Conservation (phyloP, 2,797 vertebrate species). For the Tauraco hartlaubi region DNA sequence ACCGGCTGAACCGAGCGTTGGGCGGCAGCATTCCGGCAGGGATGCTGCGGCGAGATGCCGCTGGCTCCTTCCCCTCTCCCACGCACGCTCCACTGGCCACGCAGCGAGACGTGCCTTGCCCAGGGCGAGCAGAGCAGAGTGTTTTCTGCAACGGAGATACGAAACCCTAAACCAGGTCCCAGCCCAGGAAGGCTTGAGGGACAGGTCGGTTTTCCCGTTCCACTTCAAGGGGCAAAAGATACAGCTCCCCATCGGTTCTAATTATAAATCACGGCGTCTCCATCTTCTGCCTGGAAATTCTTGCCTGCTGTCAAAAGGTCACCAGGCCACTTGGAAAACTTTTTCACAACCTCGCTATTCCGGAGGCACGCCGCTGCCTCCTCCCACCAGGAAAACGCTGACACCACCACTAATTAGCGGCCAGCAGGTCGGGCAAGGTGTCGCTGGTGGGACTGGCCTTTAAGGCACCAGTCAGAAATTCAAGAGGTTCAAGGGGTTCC, state of each 20-base stretch:
- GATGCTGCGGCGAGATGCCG: background rate
- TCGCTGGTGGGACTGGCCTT: background rate
- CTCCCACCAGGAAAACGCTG: background rate
- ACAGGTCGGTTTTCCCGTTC: background rate
- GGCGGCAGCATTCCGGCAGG: background rate
- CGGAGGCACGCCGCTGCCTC: background rate
- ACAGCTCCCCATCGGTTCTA: background rate
- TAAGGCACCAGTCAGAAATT: background rate
- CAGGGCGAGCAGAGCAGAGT: background rate
- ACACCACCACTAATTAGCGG: background rate
- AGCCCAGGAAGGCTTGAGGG: background rate
- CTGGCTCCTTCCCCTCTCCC: background rate
- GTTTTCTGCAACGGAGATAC: background rate
- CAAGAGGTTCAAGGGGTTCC: background rate
- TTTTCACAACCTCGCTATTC: background rate
- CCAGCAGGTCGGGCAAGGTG: background rate
- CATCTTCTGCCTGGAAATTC: background rate
- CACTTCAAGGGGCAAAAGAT: background rate
- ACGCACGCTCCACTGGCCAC: background rate
- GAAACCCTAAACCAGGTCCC: background rate
- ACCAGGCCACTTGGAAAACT: background rate
- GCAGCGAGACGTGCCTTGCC: background rate
- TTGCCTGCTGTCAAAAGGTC: background rate
- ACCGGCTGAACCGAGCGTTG: background rate
- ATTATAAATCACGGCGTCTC: background rate